Evolutionary conservation across 1,140 invertebrate genomes (phyloP).

Genomic region (Atta cephalotes): DNA sequence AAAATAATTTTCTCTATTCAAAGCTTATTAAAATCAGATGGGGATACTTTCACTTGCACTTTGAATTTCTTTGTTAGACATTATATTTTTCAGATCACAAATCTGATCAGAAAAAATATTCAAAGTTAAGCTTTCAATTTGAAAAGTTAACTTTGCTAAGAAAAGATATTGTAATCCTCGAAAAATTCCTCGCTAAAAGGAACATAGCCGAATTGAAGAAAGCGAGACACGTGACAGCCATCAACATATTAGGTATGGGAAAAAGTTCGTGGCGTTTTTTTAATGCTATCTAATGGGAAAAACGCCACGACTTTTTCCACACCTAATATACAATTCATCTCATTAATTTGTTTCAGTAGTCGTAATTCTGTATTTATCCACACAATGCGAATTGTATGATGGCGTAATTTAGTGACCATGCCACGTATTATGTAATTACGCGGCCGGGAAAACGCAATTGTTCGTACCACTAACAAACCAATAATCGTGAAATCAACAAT

Average conservation of each 20-base stretch:
- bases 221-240: background rate
- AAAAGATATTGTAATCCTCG: background rate
- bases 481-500: conserved; percentile 28
- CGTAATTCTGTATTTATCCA: conserved; percentile 6
- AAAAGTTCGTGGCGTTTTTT: too few species aligned
- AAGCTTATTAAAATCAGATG: too few species aligned
- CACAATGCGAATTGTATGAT: conserved; percentile 18
- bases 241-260: background rate
- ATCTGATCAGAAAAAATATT: background rate
- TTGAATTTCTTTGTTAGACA: too few species aligned
- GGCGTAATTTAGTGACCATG: background rate
- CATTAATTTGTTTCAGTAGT: background rate
- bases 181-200: background rate
- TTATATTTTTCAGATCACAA: background rate
- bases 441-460: background rate
- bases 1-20: too few species aligned
- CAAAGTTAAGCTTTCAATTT: background rate
- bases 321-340: background rate
- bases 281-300: too few species aligned
- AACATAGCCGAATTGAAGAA: background rate
- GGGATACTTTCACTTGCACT: too few species aligned
- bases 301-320: too few species aligned
- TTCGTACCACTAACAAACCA: background rate
- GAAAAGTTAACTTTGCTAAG: background rate
- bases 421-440: background rate